Evolutionary conservation across 2,797 vertebrate genomes (phyloP), one percentile per base, ranked within the genome.

Genomic region (Catostomus latipinnis): DNA sequence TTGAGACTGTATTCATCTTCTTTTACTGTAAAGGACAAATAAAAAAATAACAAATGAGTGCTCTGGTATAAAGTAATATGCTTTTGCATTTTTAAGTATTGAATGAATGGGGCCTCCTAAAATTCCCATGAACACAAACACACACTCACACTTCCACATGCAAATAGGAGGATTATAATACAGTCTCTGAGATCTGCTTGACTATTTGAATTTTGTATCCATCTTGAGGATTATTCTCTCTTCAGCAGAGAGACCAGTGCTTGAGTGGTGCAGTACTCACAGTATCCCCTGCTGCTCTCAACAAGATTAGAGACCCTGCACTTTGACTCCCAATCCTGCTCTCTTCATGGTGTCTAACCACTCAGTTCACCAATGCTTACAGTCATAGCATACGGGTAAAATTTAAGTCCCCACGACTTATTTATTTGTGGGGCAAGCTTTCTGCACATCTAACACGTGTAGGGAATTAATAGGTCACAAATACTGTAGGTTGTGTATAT

Each of bases 171-270:
- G 92, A 92, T 92, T 93, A 93, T 91, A 93, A 92, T 92, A 89
- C 91, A 90, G 86, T 88, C 89, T 92, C 83, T 3, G 91, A 91
- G 93, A 93, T 93, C 91, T 92, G 92, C 92, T 92, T 90, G 92
- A 88, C 91, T 92, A 92, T 92, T 92, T 93, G 91, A 92, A 93
- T 93, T 92, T 94, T 91, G 91, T 93, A 92, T 93, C 91, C 92
- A 88, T 91, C 90, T 91, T 85, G 87, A 88, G 92, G 92, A 94
- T 94, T 94, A 93, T 93, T 92, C 91, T 92, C 90, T 92, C 87
- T 87, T 87, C 89, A 85, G 91, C 74, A 79, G 34, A 34, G 76
- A 93, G 93, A 91, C 90, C 88, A 91, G 90, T 88, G 90, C 88
- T 91, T 91, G 90, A 94, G 92, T 92, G 88, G 90, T 91, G 91